These are phyloP conservation scores for Odiellus spinosus DNA, from an alignment of 2,888 invertebrate genomes.

Conservation along the genomic window DNA sequence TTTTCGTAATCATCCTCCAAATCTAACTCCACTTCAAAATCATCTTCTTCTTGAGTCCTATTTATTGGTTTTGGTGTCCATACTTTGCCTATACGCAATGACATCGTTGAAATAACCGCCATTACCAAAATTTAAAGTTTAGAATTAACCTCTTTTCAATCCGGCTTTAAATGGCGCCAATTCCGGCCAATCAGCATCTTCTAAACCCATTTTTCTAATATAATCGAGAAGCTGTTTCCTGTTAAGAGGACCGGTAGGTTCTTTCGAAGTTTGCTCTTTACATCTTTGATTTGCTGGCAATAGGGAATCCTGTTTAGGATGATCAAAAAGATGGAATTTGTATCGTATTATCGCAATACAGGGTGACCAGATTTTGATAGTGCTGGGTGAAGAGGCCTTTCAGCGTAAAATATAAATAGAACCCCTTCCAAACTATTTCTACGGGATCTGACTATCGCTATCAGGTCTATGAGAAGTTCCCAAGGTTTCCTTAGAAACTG, in stretches of 20 bases:
- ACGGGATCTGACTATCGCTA: too few species aligned
- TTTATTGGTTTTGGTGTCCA: slow-evolving; percentile 38
- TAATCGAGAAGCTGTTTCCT: slow-evolving; percentile 88
- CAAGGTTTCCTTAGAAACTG: too few species aligned
- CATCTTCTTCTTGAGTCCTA: slow-evolving; percentile 49
- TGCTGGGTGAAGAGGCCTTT: too few species aligned
- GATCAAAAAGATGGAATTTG: background rate
- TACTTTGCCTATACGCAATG: slow-evolving; percentile 31
- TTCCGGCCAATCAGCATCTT: slow-evolving; percentile 94
- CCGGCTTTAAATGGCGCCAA: slow-evolving; percentile 83
- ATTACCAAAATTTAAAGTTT: background rate
- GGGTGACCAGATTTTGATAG: too few species aligned
- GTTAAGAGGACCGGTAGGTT: slow-evolving; percentile 86
- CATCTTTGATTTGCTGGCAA: slow-evolving; percentile 90
- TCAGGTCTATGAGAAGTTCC: too few species aligned
- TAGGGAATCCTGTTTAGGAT: slow-evolving; percentile 66
- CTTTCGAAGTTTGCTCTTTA: slow-evolving; percentile 89
- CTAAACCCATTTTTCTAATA: slow-evolving; percentile 67
- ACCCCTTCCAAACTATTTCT: too few species aligned
- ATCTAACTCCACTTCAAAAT: slow-evolving; percentile 83
- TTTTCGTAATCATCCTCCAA: slow-evolving; percentile 85
- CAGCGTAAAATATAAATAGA: too few species aligned
- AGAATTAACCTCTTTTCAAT: slow-evolving; percentile 60
- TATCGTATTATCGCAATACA: background rate
- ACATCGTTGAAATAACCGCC: background rate